Percentiles rank a stretch among this genome's conserved stretches.
phyloP scores from a whole-genome alignment of 1,140 invertebrate genomes.

The Ylistrum balloti region DNA sequence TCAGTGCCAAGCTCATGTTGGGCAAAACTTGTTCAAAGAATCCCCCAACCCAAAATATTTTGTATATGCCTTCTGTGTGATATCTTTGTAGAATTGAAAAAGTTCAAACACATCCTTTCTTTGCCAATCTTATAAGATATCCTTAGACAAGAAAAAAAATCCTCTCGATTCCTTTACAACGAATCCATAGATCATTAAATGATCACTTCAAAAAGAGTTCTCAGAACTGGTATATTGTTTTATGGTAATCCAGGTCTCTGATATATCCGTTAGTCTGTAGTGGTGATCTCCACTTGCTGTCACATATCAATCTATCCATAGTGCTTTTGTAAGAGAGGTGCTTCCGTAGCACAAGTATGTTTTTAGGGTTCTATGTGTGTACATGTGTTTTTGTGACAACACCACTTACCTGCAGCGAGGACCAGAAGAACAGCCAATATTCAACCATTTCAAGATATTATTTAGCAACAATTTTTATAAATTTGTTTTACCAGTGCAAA shows the following conservation, averaged over 20 bases:
- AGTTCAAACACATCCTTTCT: neutral
- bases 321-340: neutral
- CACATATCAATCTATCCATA: too few relatives aligned
- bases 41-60: neutral
- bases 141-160: neutral
- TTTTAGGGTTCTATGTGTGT: neutral
- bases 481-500: too few relatives aligned
- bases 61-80: too few relatives aligned
- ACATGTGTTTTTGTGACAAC: conserved; percentile 14
- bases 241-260: neutral
- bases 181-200: neutral
- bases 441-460: neutral
- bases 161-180: neutral
- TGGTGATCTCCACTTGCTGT: neutral
- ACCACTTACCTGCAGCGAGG: conserved; percentile 30
- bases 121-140: neutral
- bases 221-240: neutral
- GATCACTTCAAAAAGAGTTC: neutral
- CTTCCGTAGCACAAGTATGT: neutral
- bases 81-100: neutral
- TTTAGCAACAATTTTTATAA: too few relatives aligned
- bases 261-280: neutral
- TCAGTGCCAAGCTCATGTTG: too few relatives aligned
- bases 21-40: too few relatives aligned
- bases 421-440: conserved; percentile 15